Percentiles rank a stretch among this genome's conserved stretches.
These are phyloP conservation scores for Drosophila hydei DNA, from an alignment of 1,140 invertebrate species.

Conservation along the genomic window DNA sequence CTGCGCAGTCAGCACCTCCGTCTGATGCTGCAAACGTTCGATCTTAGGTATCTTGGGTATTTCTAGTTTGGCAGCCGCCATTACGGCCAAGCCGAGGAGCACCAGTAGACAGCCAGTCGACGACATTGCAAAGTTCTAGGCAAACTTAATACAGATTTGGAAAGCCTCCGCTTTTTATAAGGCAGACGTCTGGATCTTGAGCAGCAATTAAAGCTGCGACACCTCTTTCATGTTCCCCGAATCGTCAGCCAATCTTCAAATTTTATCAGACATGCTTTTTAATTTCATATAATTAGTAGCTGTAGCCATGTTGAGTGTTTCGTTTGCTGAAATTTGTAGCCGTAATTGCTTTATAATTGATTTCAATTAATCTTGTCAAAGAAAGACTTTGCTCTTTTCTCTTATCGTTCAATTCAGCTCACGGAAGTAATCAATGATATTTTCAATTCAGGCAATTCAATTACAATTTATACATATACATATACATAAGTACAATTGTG, in stretches of 20 bases:
- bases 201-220: neutral
- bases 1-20: slow-evolving; percentile 35
- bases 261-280: slow-evolving; percentile 6
- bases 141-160: slow-evolving; percentile 2
- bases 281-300: slow-evolving; percentile 24
- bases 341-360: neutral
- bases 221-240: neutral
- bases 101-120: slow-evolving; percentile 26
- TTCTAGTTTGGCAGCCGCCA: slow-evolving; percentile 20
- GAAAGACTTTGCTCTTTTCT: no score
- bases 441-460: no score
- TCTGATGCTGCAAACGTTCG: slow-evolving; percentile 32
- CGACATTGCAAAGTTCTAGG: slow-evolving; percentile 25
- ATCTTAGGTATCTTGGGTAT: slow-evolving; percentile 48
- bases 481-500: no score
- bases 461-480: no score
- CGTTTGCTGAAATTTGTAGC: neutral
- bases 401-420: no score
- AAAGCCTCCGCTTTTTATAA: slow-evolving; percentile 40
- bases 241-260: slow-evolving; percentile 3
- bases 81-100: slow-evolving; percentile 36
- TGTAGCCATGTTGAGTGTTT: neutral
- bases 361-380: neutral
- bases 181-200: slow-evolving; percentile 1
- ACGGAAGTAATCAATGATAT: neutral